Percentiles rank a stretch among this genome's conserved stretches.
Conservation (phyloP, 2,113 vertebrate species). For the Oncorhynchus keta region DNA sequence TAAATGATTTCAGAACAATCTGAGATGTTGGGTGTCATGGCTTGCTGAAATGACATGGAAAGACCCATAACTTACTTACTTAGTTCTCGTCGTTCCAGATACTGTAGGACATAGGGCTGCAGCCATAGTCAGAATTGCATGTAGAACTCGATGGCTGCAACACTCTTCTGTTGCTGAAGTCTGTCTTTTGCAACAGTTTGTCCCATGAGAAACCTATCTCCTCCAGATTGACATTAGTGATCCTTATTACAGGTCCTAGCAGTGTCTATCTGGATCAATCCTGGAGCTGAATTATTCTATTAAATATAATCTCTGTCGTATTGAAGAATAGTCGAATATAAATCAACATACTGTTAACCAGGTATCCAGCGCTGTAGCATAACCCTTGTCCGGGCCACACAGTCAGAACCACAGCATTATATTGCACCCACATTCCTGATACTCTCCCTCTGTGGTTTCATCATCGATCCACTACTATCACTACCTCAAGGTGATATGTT, state of each 20-base stretch:
- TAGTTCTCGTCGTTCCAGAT: too few relatives aligned
- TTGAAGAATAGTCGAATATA: neutral
- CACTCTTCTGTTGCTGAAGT: too few relatives aligned
- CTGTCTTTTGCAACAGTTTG: too few relatives aligned
- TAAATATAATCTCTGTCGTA: neutral
- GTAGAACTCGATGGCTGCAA: too few relatives aligned
- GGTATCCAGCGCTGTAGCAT: neutral
- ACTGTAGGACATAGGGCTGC: neutral
- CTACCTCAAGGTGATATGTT: neutral
- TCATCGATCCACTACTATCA: neutral
- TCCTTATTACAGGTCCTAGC: neutral
- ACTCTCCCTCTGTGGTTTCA: neutral
- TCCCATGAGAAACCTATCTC: too few relatives aligned
- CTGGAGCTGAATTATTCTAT: neutral
- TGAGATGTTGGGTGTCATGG: too few relatives aligned
- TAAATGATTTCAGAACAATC: too few relatives aligned
- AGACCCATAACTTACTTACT: too few relatives aligned
- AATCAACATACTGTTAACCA: neutral
- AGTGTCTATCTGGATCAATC: neutral
- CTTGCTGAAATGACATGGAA: too few relatives aligned
- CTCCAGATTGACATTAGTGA: neutral
- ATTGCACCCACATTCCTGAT: neutral
- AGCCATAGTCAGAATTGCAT: too few relatives aligned
- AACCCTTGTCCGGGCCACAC: neutral
- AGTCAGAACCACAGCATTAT: neutral